Evolutionary conservation across 2,888 invertebrate genomes (phyloP).

Genomic region (Cantharis rufa): DNA sequence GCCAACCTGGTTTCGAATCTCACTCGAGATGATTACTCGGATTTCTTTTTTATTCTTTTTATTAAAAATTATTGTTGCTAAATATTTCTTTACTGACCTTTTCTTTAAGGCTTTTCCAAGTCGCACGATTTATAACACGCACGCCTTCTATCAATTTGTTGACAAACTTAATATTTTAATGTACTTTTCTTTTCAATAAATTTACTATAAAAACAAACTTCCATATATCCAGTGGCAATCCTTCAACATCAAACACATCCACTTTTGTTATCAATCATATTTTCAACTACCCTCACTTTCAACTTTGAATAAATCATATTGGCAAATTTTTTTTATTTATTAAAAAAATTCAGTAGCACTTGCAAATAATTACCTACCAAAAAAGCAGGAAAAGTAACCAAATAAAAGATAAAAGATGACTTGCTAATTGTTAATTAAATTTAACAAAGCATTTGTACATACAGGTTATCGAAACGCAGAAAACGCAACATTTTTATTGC

Average conservation of each 20-base stretch:
- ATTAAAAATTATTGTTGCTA: too few relatives aligned
- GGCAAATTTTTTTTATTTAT: background rate
- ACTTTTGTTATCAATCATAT: background rate
- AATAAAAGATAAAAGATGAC: background rate
- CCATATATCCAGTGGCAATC: background rate
- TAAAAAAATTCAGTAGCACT: background rate
- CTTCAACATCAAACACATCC: constrained; percentile 3
- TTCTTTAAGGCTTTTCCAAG: background rate
- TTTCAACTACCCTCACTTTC: background rate
- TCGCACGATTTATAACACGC: background rate
- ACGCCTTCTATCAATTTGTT: background rate
- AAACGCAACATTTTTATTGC: background rate
- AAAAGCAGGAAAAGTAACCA: background rate
- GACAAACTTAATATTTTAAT: background rate
- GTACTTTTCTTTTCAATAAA: background rate
- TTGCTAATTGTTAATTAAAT: background rate
- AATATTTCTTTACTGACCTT: background rate
- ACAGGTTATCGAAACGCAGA: background rate
- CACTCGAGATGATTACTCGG: too few relatives aligned
- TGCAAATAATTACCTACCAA: background rate
- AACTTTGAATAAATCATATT: background rate
- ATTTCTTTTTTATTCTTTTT: too few relatives aligned
- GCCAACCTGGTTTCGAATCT: too few relatives aligned
- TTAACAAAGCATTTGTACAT: background rate
- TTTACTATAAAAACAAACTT: background rate